These are phyloP conservation scores for Trachymyrmex septentrionalis DNA, from an alignment of 1,140 invertebrate genomes.

Conservation along the genomic window DNA sequence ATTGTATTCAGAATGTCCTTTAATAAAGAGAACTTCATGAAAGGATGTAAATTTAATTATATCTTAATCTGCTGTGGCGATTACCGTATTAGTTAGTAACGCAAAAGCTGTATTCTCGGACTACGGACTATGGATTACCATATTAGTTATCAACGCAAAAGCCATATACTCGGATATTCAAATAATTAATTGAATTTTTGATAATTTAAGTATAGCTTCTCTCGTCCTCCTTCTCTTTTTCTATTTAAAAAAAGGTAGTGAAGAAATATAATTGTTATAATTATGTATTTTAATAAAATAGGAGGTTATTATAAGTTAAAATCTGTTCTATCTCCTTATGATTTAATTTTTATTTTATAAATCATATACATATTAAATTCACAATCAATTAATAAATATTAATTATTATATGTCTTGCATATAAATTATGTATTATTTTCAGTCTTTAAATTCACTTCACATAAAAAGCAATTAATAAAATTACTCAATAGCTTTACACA, in stretches of 20 bases:
- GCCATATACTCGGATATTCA: neutral
- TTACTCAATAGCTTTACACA: neutral
- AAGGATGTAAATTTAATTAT: conserved; percentile 29
- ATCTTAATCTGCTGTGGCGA: conserved; percentile 8
- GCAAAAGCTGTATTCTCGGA: neutral
- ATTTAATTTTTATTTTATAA: neutral
- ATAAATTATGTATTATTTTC: neutral
- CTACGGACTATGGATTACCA: neutral
- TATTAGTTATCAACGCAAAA: neutral
- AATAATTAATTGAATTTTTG: conserved; percentile 8
- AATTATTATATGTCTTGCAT: neutral
- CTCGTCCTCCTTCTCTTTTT: neutral
- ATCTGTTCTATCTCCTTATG: neutral
- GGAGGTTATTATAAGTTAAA: neutral
- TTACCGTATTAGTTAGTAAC: neutral
- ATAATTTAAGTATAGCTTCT: neutral
- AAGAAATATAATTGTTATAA: neutral
- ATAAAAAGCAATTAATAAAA: conserved; percentile 6
- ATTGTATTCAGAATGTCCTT: neutral
- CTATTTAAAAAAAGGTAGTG: neutral
- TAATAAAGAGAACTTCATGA: neutral
- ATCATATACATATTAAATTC: neutral
- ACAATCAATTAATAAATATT: neutral
- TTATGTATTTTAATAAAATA: neutral
- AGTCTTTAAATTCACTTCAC: neutral